Base-by-base conservation (phyloP, 2,797 vertebrate species). In the Gambusia yucatana region DNA sequence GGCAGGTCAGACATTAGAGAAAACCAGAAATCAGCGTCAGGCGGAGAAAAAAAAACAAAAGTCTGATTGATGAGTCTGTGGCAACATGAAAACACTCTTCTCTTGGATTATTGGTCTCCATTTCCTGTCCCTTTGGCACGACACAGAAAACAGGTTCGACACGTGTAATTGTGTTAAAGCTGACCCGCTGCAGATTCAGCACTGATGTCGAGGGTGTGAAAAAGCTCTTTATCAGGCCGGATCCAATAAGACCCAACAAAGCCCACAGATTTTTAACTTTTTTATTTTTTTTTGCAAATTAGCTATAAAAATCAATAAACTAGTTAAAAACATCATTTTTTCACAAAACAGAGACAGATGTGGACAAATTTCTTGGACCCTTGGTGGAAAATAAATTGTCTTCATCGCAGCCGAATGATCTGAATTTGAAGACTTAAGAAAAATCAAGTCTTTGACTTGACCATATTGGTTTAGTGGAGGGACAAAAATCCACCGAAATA, bases 61-160 rank as follows among this genome's bases (percentile, higher is more conserved):
- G 67, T n/a, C 67, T 70, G 41, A 70, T 44, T 13, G 25, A 43
- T 70, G 41, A 13, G 6, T 44, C 67, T 70, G 67, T n/a, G 43
- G 65, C 36, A 43, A 25, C 39, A 43, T 25, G 25, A 44, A 41
- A 70, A 70, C n/a, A 70, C 41, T 43, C 1, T 43, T 70, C 44
- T 70, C 41, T 25, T 44, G 67, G 13, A 44, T 44, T 70, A n/a
- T 70, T 44, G 25, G 25, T n/a, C 25, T 70, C 67, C 5, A 70
- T 70, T 70, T 70, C 67, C 67, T 70, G 11, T 70, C 39, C 67
- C 5, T 44, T 44, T 70, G 36, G 5, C 67, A 70, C 67, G 0
- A 44, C 65, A 67, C 41, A 70, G 67, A 70, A 70, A 43, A 70
- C 41, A 70, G 41, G 67, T n/a, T n/a, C 13, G 67, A 70, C 41